phyloP scores from a whole-genome alignment of 2,797 vertebrate species.

The Enteromius radiatus region DNA sequence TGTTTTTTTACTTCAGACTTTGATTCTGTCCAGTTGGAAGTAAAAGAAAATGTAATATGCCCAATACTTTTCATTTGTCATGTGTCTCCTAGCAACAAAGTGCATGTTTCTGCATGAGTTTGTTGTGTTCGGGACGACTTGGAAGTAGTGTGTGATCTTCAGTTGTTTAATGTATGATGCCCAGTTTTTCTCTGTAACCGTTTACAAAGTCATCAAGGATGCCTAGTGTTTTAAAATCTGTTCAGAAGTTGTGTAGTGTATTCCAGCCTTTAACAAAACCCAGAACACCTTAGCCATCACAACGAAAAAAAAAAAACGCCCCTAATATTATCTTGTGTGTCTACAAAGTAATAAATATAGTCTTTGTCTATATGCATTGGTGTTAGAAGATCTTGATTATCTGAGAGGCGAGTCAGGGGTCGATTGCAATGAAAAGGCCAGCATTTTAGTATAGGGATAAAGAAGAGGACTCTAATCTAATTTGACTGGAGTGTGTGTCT shows the following conservation, averaged over 20 bases:
- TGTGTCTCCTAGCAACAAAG: constrained; percentile 16
- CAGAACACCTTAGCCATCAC: neutral
- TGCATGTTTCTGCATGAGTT: neutral
- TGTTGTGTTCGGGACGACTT: constrained; percentile 10
- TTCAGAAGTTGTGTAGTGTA: neutral
- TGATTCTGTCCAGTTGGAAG: neutral
- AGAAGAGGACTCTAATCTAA: constrained; percentile 97
- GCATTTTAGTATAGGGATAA: constrained; percentile 82
- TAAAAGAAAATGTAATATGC: neutral
- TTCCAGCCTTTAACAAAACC: neutral
- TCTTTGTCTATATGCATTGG: neutral
- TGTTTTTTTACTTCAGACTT: neutral
- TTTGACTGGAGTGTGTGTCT: constrained; percentile 89
- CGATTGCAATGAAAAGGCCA: constrained; percentile 94
- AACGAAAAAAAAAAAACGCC: neutral
- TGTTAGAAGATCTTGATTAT: constrained; percentile 24
- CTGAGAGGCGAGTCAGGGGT: constrained; percentile 72
- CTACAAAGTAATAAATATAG: neutral
- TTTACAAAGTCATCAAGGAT: constrained; percentile 17
- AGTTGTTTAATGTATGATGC: constrained; percentile 2
- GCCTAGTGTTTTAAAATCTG: constrained; percentile 20
- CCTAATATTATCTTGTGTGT: neutral
- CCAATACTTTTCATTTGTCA: constrained; percentile 1
- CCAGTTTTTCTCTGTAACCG: constrained; percentile 20
- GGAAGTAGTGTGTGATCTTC: constrained; percentile 7